Evolutionary conservation across 2,888 invertebrate species (phyloP).

Genomic region (Oeneis ivallda): DNA sequence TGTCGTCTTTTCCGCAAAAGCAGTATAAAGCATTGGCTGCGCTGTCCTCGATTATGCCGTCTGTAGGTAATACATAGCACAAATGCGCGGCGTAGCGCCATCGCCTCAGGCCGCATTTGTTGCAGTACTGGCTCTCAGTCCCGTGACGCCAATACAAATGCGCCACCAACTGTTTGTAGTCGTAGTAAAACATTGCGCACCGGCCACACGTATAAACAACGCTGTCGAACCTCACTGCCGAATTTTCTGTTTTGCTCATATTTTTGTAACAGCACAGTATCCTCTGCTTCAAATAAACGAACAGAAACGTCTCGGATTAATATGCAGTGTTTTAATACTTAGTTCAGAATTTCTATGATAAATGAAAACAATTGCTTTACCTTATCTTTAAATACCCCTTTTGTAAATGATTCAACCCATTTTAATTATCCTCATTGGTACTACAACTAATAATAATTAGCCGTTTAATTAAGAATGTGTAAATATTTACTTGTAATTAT

Average conservation of each 20-base stretch:
- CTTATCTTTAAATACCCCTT: not conserved
- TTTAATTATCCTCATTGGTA: not conserved
- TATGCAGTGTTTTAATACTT: not conserved
- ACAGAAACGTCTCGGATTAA: not conserved
- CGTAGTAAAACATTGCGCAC: constrained; percentile 55
- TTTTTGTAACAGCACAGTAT: constrained; percentile 1
- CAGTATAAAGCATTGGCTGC: constrained; percentile 53
- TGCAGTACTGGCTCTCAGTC: constrained; percentile 59
- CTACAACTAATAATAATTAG: no score
- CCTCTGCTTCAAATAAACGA: not conserved
- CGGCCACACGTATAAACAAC: constrained; percentile 52
- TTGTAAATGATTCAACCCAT: not conserved
- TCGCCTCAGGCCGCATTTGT: constrained; percentile 52
- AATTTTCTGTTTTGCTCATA: constrained; percentile 24
- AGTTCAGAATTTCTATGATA: not conserved
- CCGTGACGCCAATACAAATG: constrained; percentile 70
- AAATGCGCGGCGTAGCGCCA: constrained; percentile 61
- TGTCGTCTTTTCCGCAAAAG: constrained; percentile 54
- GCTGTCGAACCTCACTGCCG: constrained; percentile 15
- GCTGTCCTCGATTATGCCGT: constrained; percentile 44
- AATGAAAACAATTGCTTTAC: not conserved
- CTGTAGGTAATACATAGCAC: constrained; percentile 60
- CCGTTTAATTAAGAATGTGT: no score
- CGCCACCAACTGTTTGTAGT: constrained; percentile 59
- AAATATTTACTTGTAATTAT: not conserved